A percentile compares a stretch with the other conserved stretches of the same genome.
Conservation (phyloP, 1,140 invertebrate genomes). For the Nylanderia fulva region DNA sequence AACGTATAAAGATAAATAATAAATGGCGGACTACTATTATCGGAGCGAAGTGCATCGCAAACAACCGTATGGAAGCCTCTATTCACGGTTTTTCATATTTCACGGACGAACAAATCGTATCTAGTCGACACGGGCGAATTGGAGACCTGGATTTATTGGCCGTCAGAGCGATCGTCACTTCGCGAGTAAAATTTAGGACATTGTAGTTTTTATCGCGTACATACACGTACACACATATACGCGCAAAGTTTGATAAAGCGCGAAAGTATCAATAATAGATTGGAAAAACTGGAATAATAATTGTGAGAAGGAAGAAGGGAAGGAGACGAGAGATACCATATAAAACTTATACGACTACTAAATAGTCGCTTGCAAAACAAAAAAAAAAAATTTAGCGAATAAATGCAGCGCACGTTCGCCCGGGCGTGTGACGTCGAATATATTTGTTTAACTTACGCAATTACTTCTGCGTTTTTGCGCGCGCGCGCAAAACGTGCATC, state of each 20-base stretch:
- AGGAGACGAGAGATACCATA: too few species aligned
- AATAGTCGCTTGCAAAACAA: conserved; percentile 31
- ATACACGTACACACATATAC: conserved; percentile 31
- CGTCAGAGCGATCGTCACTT: conserved; percentile 79
- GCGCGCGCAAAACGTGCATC: background rate
- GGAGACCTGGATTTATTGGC: conserved; percentile 80
- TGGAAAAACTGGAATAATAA: conserved; percentile 8
- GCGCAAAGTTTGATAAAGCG: background rate
- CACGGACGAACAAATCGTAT: conserved; percentile 76
- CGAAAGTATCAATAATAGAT: conserved; percentile 29
- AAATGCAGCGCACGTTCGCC: conserved; percentile 10
- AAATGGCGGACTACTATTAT: conserved; percentile 42
- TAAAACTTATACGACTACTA: conserved; percentile 11
- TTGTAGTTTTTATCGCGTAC: conserved; percentile 64
- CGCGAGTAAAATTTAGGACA: conserved; percentile 74
- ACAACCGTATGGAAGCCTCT: conserved; percentile 16
- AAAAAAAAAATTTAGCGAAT: conserved; percentile 37
- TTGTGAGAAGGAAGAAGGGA: background rate
- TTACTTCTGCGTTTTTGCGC: conserved; percentile 19
- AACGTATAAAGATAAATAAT: conserved; percentile 20
- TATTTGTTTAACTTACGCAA: conserved; percentile 50
- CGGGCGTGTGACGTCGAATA: background rate
- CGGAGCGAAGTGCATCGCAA: conserved; percentile 8
- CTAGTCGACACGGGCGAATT: conserved; percentile 78
- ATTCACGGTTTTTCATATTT: conserved; percentile 80